These are phyloP conservation scores for Pygmarrhopalites habei DNA, from an alignment of 1,140 invertebrate species.

Conservation along the genomic window DNA sequence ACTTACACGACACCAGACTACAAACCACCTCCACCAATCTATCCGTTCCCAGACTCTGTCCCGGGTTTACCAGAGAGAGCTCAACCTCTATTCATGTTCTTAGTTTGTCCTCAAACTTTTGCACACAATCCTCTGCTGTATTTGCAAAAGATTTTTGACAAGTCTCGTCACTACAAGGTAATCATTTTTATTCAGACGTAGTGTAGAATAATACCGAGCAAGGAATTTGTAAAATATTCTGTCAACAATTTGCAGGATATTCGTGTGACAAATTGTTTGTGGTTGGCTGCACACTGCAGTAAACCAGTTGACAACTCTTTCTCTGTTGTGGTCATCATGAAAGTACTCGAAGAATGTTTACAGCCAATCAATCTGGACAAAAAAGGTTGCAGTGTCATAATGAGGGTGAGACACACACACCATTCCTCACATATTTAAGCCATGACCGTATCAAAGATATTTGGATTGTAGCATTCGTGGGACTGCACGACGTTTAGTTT, in stretches of 20 bases:
- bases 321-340: conserved; percentile 26
- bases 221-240: too few species aligned
- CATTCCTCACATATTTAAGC: neutral
- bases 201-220: neutral
- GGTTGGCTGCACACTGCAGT: conserved; percentile 14
- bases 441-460: neutral
- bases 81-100: conserved; percentile 26
- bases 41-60: conserved; percentile 29
- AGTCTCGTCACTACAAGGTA: conserved; percentile 22
- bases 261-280: conserved; percentile 33
- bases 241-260: conserved; percentile 27
- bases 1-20: conserved; percentile 25
- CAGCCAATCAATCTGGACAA: conserved; percentile 10
- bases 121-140: conserved; percentile 20
- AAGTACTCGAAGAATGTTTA: conserved; percentile 25
- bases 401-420: neutral
- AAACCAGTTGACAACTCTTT: neutral
- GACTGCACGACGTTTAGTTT: conserved; percentile 23
- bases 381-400: conserved; percentile 6
- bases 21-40: conserved; percentile 11
- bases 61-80: conserved; percentile 25
- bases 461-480: conserved; percentile 5
- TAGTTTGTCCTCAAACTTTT: conserved; percentile 8
- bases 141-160: conserved; percentile 23
- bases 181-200: neutral